A percentile compares a stretch with the other conserved stretches of the same genome.
Conservation (phyloP, 1,140 invertebrate species). For the Zaprionus capensis region DNA sequence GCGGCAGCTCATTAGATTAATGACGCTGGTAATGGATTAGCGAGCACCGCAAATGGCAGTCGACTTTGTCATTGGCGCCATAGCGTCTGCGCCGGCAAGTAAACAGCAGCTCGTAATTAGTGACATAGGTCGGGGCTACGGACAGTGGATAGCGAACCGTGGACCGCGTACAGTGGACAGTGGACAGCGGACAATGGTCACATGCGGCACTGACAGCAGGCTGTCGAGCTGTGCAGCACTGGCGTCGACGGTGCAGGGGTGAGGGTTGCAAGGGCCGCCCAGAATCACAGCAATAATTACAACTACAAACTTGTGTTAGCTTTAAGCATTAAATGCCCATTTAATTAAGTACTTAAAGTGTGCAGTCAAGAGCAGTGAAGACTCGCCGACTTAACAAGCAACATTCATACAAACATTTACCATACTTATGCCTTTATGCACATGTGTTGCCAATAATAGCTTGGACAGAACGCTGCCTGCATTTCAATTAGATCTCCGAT, state of each 20-base stretch:
- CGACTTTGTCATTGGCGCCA: conserved; percentile 66
- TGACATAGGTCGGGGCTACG: conserved; percentile 59
- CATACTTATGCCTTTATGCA: neutral
- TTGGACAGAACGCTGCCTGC: conserved; percentile 45
- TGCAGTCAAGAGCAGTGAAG: conserved; percentile 18
- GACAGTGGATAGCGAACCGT: conserved; percentile 10
- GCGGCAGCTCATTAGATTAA: conserved; percentile 79
- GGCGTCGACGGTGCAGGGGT: no score
- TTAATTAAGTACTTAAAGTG: conserved; percentile 59
- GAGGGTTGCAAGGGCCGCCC: no score
- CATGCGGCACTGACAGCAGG: conserved; percentile 3
- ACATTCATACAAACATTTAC: neutral
- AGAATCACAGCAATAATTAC: conserved; percentile 26
- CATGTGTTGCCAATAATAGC: conserved; percentile 65
- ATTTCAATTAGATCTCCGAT: conserved; percentile 66
- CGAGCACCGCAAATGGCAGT: conserved; percentile 58
- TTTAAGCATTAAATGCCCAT: conserved; percentile 43
- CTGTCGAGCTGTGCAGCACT: neutral
- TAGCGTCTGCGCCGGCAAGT: conserved; percentile 61
- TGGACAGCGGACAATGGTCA: neutral
- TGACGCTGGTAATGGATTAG: conserved; percentile 81
- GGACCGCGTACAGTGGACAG: no score
- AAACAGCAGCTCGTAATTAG: conserved; percentile 72
- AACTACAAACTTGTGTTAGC: conserved; percentile 26
- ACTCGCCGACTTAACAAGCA: neutral